Base-by-base conservation (phyloP, 2,888 invertebrate species). In the Agriopis aurantiaria region DNA sequence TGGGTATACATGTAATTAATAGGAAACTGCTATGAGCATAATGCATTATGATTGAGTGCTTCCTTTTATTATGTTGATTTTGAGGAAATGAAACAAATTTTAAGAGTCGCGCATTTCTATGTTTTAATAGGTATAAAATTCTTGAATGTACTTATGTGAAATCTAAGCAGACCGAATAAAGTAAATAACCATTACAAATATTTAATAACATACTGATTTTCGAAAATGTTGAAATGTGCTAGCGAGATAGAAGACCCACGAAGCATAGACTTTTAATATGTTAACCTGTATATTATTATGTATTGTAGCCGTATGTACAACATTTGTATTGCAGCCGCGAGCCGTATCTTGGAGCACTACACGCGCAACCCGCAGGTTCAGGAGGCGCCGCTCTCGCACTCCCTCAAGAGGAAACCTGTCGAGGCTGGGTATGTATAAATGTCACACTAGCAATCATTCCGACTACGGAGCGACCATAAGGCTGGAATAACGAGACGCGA, bases 311-410 rank as follows among this genome's bases (percentile, higher is more conserved):
- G n/a, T n/a, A n/a, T 23, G 10, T n/a, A 11, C 48, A 52, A 17
- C 71, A 12, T 52, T 17, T 52, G 3, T 11, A 23, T 80, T 75
- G 48, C 84, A 95, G 94, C 94, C 5, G 93, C 91, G 12, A 91
- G 86, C 64, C 91, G 94, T 56, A 94, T 95, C 8, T 74, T 95
- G 78, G 94, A 92, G 81, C 94, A 88, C 75, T 94, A 94, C 84
- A 94, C 91, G 0, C 87, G 93, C 8, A 94, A 93, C 69, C 74
- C 86, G 0, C 84, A 82, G 51, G 71, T 70, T 3, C 80, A 74
- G 56, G 93, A 91, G 46, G 70, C 84, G 0, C 81, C 87, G 1
- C 77, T 84, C 1, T 74, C 80, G 41, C 76, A 79, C 58, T 80
- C 85, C 53, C 76, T 81, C 8, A 91, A 93, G 76, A 87, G 93